Base-by-base conservation (phyloP, 2,888 invertebrate genomes). In the Microdon myrmicae region DNA sequence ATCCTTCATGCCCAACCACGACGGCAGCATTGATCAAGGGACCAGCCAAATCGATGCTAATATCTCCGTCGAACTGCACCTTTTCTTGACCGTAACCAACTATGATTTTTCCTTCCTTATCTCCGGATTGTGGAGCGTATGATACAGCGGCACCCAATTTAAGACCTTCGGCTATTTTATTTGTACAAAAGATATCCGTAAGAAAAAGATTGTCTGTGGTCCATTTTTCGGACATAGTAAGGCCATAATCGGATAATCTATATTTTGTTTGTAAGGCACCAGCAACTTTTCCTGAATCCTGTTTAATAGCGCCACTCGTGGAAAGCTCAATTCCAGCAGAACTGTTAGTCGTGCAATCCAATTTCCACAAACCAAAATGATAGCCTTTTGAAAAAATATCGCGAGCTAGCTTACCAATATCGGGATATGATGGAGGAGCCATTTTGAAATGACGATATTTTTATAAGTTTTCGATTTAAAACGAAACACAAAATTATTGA, bases 181-280 rank as follows among this genome's bases (percentile, higher is more conserved):
- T 95, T 73, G 90, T 88, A 39, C 95, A 84, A 38, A 91, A 87
- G 48, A 96, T 84, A 76, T 96, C 96, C 25, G 95, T 93, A 67
- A 86, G 88, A 61, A 98, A 83, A 59, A 91, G 89, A 81, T 96
- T 97, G 78, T 96, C 94, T 20, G 97, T 97, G 80, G 92, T 96
- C 97, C 97, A 98, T 79, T 94, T 96, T 81, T 98, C 97, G 70
- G 92, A 90, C 79, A 98, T 90, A 34, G 94, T 92, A 54, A 96
- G 77, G 68, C 96, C 92, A 73, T 91, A 89, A 73, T 92, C 91
- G 74, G 90, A 90, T 69, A 92, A 84, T 73, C 87, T 89, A 81
- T 96, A 96, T 82, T 95, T 96, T 39, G 94, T 94, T 79, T 96
- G 94, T 71, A 96, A 83, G 68, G 87, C 89, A 58, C 94, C 96